phyloP scores from a whole-genome alignment of 2,888 invertebrate genomes.

The Drosophila conformis region DNA sequence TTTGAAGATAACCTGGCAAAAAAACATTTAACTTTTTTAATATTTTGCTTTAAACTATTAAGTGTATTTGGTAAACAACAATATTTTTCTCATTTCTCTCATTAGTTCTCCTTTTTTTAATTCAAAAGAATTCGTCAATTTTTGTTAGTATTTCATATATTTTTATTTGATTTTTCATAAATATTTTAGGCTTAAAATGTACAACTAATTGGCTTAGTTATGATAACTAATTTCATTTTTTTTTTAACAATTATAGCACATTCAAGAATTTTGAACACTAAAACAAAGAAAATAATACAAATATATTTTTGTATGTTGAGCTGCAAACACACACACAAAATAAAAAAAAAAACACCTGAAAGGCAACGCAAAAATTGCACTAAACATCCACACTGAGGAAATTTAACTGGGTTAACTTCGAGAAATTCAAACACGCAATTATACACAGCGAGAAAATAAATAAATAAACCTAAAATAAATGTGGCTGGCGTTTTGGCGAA shows the following conservation, averaged over 20 bases:
- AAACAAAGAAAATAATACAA: conserved; percentile 33
- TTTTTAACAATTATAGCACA: conserved; percentile 83
- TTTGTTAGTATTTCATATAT: conserved; percentile 62
- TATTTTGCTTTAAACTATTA: neutral
- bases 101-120: neutral
- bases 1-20: neutral
- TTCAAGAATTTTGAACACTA: conserved; percentile 64
- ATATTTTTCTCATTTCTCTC: neutral
- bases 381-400: conserved; percentile 35
- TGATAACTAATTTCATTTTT: conserved; percentile 61
- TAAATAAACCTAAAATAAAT: conserved; percentile 20
- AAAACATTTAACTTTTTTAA: neutral
- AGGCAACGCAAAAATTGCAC: conserved; percentile 71
- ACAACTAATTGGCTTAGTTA: conserved; percentile 76
- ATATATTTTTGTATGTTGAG: conserved; percentile 12
- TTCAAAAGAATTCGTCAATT: neutral
- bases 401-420: conserved; percentile 42
- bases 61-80: neutral
- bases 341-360: conserved; percentile 19
- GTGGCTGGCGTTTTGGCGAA: conserved; percentile 30
- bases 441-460: conserved; percentile 18
- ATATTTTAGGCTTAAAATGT: conserved; percentile 74
- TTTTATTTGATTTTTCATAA: conserved; percentile 78
- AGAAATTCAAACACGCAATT: conserved; percentile 13
- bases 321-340: conserved; percentile 10